Conservation (phyloP, 2,113 vertebrate genomes). For the Gymnobelideus leadbeateri region DNA sequence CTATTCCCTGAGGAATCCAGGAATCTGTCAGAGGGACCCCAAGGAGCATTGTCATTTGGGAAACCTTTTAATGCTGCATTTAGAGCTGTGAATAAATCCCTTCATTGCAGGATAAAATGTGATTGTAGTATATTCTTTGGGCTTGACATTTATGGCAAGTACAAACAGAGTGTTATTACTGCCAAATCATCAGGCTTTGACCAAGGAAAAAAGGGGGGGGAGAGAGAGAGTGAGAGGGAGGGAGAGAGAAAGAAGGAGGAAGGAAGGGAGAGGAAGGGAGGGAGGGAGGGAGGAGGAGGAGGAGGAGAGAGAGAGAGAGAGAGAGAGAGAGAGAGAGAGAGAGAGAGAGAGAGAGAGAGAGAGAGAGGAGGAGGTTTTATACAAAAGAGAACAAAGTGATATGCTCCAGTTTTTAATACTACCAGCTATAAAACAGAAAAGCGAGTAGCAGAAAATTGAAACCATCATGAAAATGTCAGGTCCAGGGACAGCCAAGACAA, state of each 20-base stretch:
- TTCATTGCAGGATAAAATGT: background rate
- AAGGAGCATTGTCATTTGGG: background rate
- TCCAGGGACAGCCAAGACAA: conserved; percentile 84
- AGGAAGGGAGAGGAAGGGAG: background rate
- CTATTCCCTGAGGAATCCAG: background rate
- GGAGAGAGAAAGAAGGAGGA: background rate
- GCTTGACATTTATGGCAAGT: conserved; percentile 68
- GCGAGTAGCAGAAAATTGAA: conserved; percentile 90
- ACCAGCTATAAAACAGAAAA: conserved; percentile 85
- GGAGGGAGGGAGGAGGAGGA: no score
- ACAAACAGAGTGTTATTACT: conserved; percentile 70
- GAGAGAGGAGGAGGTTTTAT: conserved; percentile 34
- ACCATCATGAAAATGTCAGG: conserved; percentile 86
- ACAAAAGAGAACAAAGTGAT: conserved; percentile 51
- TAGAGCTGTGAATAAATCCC: background rate
- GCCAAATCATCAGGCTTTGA: conserved; percentile 58
- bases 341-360: background rate
- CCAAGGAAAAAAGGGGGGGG: conserved; percentile 5
- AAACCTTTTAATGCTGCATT: background rate
- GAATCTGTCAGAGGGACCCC: background rate
- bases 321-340: background rate
- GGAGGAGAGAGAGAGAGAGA: background rate
- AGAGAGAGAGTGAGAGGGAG: background rate
- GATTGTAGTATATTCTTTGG: conserved; percentile 43
- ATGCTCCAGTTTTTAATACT: conserved; percentile 15